A percentile compares a stretch with the other conserved stretches of the same genome.
phyloP scores from a whole-genome alignment of 2,888 invertebrate genomes.

The Steinernema carpocapsae region DNA sequence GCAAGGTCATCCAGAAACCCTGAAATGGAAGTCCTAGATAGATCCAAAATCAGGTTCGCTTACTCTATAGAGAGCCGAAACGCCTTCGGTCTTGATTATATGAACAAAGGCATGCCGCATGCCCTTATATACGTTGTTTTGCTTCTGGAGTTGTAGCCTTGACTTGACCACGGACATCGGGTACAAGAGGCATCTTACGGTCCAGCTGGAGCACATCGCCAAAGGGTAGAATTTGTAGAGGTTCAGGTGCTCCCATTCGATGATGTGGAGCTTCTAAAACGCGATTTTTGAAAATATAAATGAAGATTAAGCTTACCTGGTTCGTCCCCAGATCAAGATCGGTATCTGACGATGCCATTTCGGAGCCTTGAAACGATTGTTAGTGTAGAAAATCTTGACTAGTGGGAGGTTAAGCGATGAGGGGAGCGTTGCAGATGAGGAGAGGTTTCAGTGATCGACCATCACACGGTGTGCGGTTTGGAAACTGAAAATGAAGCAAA shows the following conservation, averaged over 20 bases:
- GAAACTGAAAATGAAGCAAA: not conserved
- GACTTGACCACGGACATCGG: constrained; percentile 63
- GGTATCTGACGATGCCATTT: constrained; percentile 37
- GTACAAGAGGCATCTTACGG: constrained; percentile 52
- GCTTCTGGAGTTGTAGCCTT: constrained; percentile 62
- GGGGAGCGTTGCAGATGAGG: not conserved
- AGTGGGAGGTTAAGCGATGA: not conserved
- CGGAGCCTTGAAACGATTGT: not conserved
- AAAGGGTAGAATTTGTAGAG: constrained; percentile 58
- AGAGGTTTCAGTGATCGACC: not conserved
- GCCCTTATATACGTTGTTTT: constrained; percentile 63
- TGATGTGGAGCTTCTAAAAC: constrained; percentile 54
- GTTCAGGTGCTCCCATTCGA: constrained; percentile 67
- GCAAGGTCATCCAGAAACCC: constrained; percentile 69
- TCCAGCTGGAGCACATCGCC: constrained; percentile 45
- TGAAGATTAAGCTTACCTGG: constrained; percentile 8
- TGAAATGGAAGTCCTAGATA: constrained; percentile 40
- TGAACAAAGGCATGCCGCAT: constrained; percentile 62
- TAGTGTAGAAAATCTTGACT: not conserved
- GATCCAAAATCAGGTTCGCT: constrained; percentile 17
- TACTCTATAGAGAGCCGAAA: constrained; percentile 63
- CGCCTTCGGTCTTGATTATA: constrained; percentile 61
- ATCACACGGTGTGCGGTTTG: not conserved
- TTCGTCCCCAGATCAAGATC: constrained; percentile 34
- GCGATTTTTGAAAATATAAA: not conserved